phyloP scores from a whole-genome alignment of 2,113 vertebrate genomes.

The Cygnus buccinator region DNA sequence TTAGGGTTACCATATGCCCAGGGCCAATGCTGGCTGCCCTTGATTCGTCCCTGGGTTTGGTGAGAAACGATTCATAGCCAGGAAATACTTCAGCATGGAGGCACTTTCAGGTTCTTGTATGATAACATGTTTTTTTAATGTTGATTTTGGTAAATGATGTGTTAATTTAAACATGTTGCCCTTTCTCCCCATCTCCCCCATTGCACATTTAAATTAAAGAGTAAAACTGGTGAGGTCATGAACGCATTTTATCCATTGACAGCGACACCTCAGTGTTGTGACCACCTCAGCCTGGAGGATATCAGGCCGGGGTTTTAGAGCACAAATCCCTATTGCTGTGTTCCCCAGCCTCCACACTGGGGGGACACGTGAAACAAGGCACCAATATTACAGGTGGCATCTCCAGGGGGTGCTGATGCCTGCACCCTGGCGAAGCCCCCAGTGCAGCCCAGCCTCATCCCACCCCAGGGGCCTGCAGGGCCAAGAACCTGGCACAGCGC shows the following conservation, averaged over 20 bases:
- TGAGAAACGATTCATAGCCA: neutral
- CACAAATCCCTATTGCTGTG: neutral
- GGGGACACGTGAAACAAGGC: neutral
- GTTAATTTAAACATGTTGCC: neutral
- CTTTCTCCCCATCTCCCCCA: accelerated
- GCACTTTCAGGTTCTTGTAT: neutral
- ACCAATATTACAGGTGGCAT: neutral
- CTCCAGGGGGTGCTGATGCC: accelerated
- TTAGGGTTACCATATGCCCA: accelerated
- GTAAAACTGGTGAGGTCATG: accelerated
- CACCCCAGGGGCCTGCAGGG: neutral
- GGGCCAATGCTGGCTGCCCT: neutral
- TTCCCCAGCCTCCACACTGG: neutral
- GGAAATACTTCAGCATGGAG: accelerated
- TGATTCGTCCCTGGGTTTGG: neutral
- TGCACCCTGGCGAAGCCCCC: neutral
- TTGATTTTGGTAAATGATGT: neutral
- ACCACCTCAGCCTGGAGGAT: neutral
- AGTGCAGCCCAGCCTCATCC: neutral
- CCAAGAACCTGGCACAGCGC: neutral
- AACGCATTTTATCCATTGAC: accelerated
- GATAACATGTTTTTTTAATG: neutral
- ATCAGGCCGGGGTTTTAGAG: neutral
- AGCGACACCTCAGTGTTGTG: neutral
- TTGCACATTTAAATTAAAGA: accelerated